A percentile compares a stretch with the other conserved stretches of the same genome.
phyloP scores from a whole-genome alignment of 2,888 invertebrate genomes.

The Agrotis clavis region DNA sequence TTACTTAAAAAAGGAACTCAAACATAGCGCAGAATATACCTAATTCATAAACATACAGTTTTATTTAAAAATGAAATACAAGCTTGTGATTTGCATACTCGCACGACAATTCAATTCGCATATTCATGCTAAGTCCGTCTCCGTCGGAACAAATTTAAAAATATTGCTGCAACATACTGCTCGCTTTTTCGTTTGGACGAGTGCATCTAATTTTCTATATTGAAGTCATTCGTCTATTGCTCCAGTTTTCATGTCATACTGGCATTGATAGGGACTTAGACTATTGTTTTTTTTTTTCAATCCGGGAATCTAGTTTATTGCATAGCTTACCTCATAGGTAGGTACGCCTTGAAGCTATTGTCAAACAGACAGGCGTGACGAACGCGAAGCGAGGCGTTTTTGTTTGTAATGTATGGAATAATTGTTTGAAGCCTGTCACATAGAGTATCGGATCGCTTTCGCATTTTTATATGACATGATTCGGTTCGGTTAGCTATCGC shows the following conservation, averaged over 20 bases:
- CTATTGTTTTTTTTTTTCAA: not conserved
- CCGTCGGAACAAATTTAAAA: conserved; percentile 71
- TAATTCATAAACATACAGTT: conserved; percentile 53
- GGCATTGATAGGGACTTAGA: not conserved
- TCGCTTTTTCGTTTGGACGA: conserved; percentile 47
- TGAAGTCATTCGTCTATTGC: conserved; percentile 74
- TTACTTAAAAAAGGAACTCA: conserved; percentile 14
- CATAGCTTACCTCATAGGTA: not conserved
- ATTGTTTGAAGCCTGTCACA: too few species aligned
- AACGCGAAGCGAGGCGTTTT: too few species aligned
- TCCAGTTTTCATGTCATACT: conserved; percentile 9
- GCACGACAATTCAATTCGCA: conserved; percentile 62
- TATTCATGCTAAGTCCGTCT: conserved; percentile 69
- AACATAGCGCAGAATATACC: conserved; percentile 10
- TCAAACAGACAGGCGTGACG: too few species aligned
- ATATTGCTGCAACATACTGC: conserved; percentile 65
- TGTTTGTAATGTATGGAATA: too few species aligned
- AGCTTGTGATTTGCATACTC: conserved; percentile 59
- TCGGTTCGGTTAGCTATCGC: too few species aligned
- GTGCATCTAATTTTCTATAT: conserved; percentile 76
- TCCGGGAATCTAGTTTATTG: not conserved
- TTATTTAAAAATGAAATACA: conserved; percentile 55
- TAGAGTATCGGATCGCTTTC: too few species aligned
- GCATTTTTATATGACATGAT: too few species aligned
- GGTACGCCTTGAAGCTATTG: too few species aligned